Evolutionary conservation across 2,888 invertebrate species (phyloP).

Genomic region (Anoplius nigerrimus): DNA sequence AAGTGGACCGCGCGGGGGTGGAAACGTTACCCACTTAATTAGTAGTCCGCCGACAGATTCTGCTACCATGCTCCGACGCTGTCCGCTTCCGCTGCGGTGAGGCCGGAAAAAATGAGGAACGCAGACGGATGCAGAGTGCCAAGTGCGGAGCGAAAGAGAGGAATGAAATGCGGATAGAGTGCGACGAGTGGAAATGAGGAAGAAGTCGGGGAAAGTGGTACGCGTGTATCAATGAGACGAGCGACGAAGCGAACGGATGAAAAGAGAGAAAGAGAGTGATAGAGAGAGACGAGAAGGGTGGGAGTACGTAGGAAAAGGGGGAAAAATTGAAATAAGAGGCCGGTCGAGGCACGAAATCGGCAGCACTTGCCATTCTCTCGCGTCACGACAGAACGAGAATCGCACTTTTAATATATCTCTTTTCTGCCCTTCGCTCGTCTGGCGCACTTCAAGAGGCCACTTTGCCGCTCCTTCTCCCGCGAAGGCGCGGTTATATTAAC

Average conservation of each 20-base stretch:
- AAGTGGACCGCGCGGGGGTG: slow-evolving; percentile 16
- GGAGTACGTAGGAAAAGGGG: slow-evolving; percentile 10
- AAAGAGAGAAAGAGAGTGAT: neutral
- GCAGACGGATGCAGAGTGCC: neutral
- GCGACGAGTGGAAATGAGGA: neutral
- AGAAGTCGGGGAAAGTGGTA: neutral
- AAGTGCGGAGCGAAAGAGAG: too few relatives aligned
- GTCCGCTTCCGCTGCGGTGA: slow-evolving; percentile 10
- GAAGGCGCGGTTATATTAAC: slow-evolving; percentile 14
- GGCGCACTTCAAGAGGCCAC: slow-evolving; percentile 13
- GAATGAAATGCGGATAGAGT: neutral
- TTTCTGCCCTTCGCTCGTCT: slow-evolving; percentile 12
- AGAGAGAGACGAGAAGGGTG: slow-evolving; percentile 2
- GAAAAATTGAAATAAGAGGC: slow-evolving; percentile 11
- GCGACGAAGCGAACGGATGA: neutral
- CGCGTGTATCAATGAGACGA: neutral
- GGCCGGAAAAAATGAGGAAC: neutral
- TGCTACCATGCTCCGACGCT: slow-evolving; percentile 21
- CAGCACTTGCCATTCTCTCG: slow-evolving; percentile 17
- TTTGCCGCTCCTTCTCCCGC: slow-evolving; percentile 17
- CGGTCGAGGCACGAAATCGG: slow-evolving; percentile 19
- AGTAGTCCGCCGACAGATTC: slow-evolving; percentile 48
- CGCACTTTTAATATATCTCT: slow-evolving; percentile 34
- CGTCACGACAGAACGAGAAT: slow-evolving; percentile 20
- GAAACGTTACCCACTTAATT: slow-evolving; percentile 58